phyloP scores from a whole-genome alignment of 2,888 invertebrate species.

The Cerastis rubricosa region DNA sequence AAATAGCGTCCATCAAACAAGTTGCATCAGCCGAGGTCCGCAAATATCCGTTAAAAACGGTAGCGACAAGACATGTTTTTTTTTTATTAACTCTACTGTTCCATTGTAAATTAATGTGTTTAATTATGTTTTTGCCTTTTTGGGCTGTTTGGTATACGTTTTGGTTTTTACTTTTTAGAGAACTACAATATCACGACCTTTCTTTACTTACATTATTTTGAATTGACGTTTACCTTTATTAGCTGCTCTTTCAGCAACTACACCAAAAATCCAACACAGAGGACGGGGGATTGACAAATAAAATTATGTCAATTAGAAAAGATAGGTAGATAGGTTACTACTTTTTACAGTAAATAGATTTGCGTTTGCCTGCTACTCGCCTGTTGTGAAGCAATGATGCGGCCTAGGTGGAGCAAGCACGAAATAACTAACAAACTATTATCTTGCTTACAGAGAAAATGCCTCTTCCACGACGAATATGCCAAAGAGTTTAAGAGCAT shows the following conservation, averaged over 20 bases:
- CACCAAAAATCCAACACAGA: not conserved
- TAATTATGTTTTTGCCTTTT: not conserved
- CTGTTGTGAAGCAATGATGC: not conserved
- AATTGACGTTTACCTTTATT: not conserved
- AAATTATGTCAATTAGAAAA: not conserved
- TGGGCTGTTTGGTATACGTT: not conserved
- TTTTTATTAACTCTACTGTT: too few relatives aligned
- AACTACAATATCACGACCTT: not conserved
- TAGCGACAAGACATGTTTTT: slow-evolving; percentile 59
- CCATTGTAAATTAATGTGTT: not conserved
- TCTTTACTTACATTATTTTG: not conserved
- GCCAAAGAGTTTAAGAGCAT: slow-evolving; percentile 71
- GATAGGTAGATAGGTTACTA: too few relatives aligned
- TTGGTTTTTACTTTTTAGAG: not conserved
- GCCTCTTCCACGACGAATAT: slow-evolving; percentile 44
- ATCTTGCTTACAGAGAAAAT: slow-evolving; percentile 42
- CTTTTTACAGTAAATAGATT: too few relatives aligned
- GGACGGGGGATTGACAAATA: not conserved
- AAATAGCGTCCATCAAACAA: slow-evolving; percentile 78
- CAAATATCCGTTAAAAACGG: slow-evolving; percentile 76
- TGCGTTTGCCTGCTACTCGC: too few relatives aligned
- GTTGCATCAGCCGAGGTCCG: slow-evolving; percentile 79
- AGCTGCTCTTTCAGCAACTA: not conserved
- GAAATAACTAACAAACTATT: not conserved
- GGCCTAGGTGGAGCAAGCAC: not conserved